A percentile compares a stretch with the other conserved stretches of the same genome.
Evolutionary conservation across 92 coral and sea anemone genomes (phyloP).

Genomic region (Umimayanthus kanabou): DNA sequence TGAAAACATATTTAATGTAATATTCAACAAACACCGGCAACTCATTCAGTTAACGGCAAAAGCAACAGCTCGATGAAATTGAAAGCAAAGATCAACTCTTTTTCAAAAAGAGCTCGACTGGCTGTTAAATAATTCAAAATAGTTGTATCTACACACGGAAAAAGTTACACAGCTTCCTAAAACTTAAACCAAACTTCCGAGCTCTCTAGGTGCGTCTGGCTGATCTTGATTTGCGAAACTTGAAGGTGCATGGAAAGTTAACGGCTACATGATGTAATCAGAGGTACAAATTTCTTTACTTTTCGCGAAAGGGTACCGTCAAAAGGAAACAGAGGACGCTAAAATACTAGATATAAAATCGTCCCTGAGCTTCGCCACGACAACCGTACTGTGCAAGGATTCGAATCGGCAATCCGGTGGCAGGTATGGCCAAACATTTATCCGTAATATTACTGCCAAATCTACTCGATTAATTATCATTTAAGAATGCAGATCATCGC

Average conservation of each 20-base stretch:
- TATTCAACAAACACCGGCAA: conserved; percentile 25
- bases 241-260: conserved; percentile 6
- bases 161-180: conserved; percentile 43
- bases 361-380: neutral
- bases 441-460: conserved; percentile 5
- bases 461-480: conserved; percentile 23
- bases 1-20: conserved; percentile 45
- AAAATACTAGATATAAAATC: conserved; percentile 49
- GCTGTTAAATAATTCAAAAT: conserved; percentile 71
- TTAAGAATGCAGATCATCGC: conserved; percentile 32
- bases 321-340: conserved; percentile 1
- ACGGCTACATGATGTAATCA: conserved; percentile 8
- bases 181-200: conserved; percentile 21
- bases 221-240: conserved; percentile 1
- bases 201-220: conserved; percentile 13
- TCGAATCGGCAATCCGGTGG: conserved; percentile 15
- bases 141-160: conserved; percentile 22
- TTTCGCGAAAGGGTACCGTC: conserved; percentile 34
- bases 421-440: neutral
- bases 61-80: conserved; percentile 29
- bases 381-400: neutral
- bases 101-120: conserved; percentile 57
- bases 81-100: conserved; percentile 72
- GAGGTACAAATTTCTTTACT: conserved; percentile 8
- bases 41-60: conserved; percentile 11